These are phyloP conservation scores for Eulemur macaco DNA, from an alignment of 2,113 vertebrate genomes.

Conservation along the genomic window DNA sequence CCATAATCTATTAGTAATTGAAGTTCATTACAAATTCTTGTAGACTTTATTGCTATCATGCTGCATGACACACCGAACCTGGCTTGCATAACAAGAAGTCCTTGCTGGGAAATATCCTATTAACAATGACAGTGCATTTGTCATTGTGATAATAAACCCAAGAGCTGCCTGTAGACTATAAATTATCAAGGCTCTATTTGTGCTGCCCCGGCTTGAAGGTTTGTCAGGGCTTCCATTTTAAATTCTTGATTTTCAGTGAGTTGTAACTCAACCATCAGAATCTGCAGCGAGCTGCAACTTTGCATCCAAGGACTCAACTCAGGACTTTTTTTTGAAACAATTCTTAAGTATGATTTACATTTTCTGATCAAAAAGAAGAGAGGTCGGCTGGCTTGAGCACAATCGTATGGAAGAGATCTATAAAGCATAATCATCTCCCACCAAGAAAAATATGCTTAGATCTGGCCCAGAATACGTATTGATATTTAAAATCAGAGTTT, in stretches of 20 bases:
- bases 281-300: constrained; percentile 76
- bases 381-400: constrained; percentile 12
- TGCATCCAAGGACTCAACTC: constrained; percentile 75
- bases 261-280: constrained; percentile 83
- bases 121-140: constrained; percentile 96
- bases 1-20: constrained; percentile 97
- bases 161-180: constrained; percentile 87
- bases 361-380: constrained; percentile 58
- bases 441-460: constrained; percentile 52
- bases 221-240: constrained; percentile 85
- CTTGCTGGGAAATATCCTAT: constrained; percentile 92
- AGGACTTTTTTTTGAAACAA: constrained; percentile 50
- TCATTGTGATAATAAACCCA: constrained; percentile 96
- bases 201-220: constrained; percentile 84
- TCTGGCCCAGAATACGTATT: not conserved
- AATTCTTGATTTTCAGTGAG: constrained; percentile 79
- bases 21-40: constrained; percentile 97
- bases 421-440: constrained; percentile 44
- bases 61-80: constrained; percentile 92
- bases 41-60: constrained; percentile 92
- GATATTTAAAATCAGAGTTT: constrained; percentile 39
- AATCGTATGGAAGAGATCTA: not conserved
- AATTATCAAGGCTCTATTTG: constrained; percentile 86
- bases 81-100: constrained; percentile 93
- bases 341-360: constrained; percentile 61